Percentiles rank a stretch among this genome's conserved stretches.
Evolutionary conservation across 2,888 invertebrate species (phyloP).

Genomic region (Mamestra brassicae): DNA sequence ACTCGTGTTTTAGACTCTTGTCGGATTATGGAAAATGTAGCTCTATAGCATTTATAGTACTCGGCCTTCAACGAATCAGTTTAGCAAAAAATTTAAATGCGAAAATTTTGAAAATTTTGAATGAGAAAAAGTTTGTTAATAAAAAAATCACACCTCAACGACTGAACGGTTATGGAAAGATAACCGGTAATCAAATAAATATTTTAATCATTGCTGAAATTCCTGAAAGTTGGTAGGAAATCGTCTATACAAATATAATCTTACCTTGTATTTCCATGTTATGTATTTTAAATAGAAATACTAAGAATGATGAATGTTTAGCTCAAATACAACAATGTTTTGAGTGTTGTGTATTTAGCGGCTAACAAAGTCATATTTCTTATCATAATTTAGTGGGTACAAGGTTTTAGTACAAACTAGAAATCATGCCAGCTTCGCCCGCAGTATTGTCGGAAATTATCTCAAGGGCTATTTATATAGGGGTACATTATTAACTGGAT

Average conservation of each 20-base stretch:
- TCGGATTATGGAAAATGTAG: background rate
- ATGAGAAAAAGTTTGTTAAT: too few relatives aligned
- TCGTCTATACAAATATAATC: background rate
- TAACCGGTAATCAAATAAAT: too few relatives aligned
- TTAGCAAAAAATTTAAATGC: too few relatives aligned
- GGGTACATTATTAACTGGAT: too few relatives aligned
- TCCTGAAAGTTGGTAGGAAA: slow-evolving; percentile 13
- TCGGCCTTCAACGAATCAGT: too few relatives aligned
- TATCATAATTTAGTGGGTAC: slow-evolving; percentile 27
- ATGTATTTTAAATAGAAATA: slow-evolving; percentile 37
- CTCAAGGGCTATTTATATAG: too few relatives aligned
- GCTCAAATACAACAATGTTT: slow-evolving; percentile 49
- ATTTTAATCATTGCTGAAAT: background rate
- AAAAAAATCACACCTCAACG: too few relatives aligned
- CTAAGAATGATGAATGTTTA: slow-evolving; percentile 25
- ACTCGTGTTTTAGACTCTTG: slow-evolving; percentile 13
- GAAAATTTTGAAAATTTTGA: too few relatives aligned
- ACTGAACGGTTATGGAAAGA: background rate
- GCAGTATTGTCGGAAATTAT: too few relatives aligned
- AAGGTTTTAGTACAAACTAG: slow-evolving; percentile 11
- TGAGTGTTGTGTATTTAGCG: background rate
- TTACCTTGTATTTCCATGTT: slow-evolving; percentile 36
- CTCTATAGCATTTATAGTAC: background rate
- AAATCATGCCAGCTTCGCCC: too few relatives aligned
- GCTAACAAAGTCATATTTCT: slow-evolving; percentile 1